Evolutionary conservation across 2,888 invertebrate species (phyloP).

Genomic region (Drosophila buzzatii): DNA sequence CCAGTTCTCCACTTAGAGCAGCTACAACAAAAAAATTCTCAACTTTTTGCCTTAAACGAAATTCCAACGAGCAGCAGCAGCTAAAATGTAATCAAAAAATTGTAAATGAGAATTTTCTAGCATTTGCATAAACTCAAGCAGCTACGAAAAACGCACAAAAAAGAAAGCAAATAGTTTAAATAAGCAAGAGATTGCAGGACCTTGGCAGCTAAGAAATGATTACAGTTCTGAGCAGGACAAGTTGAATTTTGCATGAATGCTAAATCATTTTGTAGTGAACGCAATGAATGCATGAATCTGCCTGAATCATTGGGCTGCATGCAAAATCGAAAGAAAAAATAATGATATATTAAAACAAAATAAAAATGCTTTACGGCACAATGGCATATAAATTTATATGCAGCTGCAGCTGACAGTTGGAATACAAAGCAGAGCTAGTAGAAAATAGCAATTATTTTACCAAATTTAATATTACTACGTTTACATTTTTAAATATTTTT

Average conservation of each 20-base stretch:
- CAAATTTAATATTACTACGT: no score
- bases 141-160: constrained; percentile 4
- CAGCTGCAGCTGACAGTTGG: constrained; percentile 7
- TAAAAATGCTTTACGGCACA: neutral
- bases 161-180: constrained; percentile 1
- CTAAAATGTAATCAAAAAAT: constrained; percentile 61
- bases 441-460: neutral
- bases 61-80: constrained; percentile 28
- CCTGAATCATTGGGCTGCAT: constrained; percentile 10
- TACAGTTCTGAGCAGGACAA: constrained; percentile 9
- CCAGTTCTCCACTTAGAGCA: neutral
- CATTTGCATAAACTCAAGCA: constrained; percentile 65
- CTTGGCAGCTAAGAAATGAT: constrained; percentile 26
- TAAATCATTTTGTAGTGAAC: constrained; percentile 20
- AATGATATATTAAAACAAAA: no score
- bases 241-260: constrained; percentile 32
- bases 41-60: constrained; percentile 33
- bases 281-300: constrained; percentile 21
- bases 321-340: neutral
- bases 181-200: constrained; percentile 35
- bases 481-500: no score
- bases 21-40: constrained; percentile 32
- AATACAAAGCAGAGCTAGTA: neutral
- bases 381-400: neutral
- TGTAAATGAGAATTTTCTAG: constrained; percentile 49